Base-by-base conservation (phyloP, 2,888 invertebrate genomes). In the Emmelina monodactyla region DNA sequence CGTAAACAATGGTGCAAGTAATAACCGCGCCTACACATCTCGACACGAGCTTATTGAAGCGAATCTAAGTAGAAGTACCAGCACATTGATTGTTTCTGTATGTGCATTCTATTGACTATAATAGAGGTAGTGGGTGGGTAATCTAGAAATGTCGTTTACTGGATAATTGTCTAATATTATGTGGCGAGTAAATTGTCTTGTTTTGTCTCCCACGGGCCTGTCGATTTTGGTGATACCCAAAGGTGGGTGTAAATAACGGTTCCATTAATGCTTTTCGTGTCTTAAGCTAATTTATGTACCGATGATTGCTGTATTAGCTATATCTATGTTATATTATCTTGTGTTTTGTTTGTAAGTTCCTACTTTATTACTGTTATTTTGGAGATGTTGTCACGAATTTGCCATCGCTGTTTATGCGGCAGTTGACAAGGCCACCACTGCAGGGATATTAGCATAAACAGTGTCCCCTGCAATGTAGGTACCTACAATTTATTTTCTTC, bases 341-440 rank as follows among this genome's bases (percentile, higher is more conserved):
- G n/a, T n/a, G n/a, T n/a, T n/a, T n/a, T n/a, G n/a, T n/a, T n/a
- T n/a, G n/a, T n/a, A n/a, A n/a, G n/a, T n/a, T n/a, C n/a, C n/a
- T n/a, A n/a, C n/a, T n/a, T n/a, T n/a, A n/a, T n/a, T n/a, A n/a
- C n/a, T n/a, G n/a, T n/a, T n/a, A n/a, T n/a, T n/a, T n/a, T n/a
- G n/a, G n/a, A n/a, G n/a, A n/a, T n/a, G n/a, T n/a, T n/a, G n/a
- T n/a, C n/a, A n/a, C n/a, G n/a, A n/a, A n/a, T n/a, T n/a, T n/a
- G n/a, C n/a, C n/a, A n/a, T n/a, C n/a, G 53, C 60, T 57, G 61
- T 51, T 50, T 19, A 51, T 58, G 58, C 61, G 59, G 56, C 57
- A 55, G 41, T 50, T 50, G 62, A 64, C 55, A 65, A 43, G 67
- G 67, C 63, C 68, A 66, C 45, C 60, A 64, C 63, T 69, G 67